phyloP scores from a whole-genome alignment of 2,797 vertebrate genomes.

The Cheirogaleus major region DNA sequence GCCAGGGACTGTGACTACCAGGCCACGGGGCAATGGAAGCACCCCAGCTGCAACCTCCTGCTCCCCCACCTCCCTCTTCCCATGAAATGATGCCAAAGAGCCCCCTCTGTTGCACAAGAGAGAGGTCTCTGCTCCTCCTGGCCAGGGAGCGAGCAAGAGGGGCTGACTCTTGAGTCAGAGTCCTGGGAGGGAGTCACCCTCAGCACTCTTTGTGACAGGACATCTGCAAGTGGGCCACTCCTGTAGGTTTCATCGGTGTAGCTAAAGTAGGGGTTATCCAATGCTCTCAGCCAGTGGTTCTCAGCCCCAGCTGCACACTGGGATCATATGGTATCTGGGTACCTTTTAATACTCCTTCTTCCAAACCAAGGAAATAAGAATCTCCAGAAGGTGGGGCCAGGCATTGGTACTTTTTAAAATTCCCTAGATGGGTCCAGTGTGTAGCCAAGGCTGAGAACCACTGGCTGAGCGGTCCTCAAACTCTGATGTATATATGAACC shows the following conservation, averaged over 20 bases:
- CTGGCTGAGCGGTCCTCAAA: background rate
- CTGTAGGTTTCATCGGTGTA: fast-evolving
- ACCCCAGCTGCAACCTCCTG: background rate
- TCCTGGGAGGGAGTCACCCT: background rate
- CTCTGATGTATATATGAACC: background rate
- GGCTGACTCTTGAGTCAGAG: background rate
- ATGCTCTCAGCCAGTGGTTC: background rate
- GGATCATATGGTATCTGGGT: background rate
- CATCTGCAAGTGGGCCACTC: too few species aligned
- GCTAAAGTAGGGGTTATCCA: background rate
- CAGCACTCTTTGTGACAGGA: fast-evolving
- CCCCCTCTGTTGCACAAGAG: background rate
- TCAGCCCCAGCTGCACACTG: background rate
- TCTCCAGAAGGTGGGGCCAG: background rate
- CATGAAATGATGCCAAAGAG: background rate
- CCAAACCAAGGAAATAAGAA: background rate
- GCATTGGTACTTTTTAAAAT: background rate
- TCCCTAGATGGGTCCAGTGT: background rate
- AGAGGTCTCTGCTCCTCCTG: too few species aligned
- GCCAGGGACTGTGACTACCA: background rate
- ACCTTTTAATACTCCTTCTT: background rate
- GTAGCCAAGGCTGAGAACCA: background rate
- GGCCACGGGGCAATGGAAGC: background rate
- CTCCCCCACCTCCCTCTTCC: background rate
- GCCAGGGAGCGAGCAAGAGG: background rate